These are phyloP conservation scores for Metopolophium dirhodum DNA, from an alignment of 1,140 invertebrate species.

Conservation along the genomic window DNA sequence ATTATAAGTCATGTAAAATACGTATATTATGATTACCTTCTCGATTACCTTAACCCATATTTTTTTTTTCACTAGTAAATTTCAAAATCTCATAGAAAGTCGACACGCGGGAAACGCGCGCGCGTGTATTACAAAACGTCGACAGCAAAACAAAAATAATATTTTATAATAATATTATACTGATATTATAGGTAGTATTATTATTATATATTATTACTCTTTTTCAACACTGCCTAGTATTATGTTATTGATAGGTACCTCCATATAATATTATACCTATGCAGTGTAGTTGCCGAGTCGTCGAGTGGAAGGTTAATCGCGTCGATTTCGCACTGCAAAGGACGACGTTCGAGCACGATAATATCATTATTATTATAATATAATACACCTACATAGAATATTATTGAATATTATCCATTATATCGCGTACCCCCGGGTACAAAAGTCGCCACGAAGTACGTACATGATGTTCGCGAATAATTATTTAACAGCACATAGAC, in stretches of 20 bases:
- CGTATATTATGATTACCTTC: not conserved
- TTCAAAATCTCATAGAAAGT: not conserved
- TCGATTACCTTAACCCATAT: constrained; percentile 37
- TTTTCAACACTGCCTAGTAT: too few relatives aligned
- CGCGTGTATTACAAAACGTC: not conserved
- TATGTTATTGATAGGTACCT: too few relatives aligned
- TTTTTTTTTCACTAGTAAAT: not conserved
- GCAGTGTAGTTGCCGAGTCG: too few relatives aligned
- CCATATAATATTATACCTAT: too few relatives aligned
- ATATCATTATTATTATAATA: not conserved
- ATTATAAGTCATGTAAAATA: too few relatives aligned
- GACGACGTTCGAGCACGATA: not conserved
- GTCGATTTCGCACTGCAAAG: not conserved
- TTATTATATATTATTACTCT: too few relatives aligned
- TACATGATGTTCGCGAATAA: not conserved
- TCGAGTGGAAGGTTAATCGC: not conserved
- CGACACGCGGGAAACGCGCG: not conserved
- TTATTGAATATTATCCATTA: too few relatives aligned
- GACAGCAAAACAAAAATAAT: not conserved
- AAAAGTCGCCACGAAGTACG: not conserved
- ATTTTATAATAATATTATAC: not conserved
- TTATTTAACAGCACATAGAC: not conserved
- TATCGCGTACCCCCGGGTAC: not conserved
- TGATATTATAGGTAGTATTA: too few relatives aligned
- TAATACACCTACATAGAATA: too few relatives aligned